Base-by-base conservation (phyloP, 2,113 vertebrate genomes). In the Globicephala melas region DNA sequence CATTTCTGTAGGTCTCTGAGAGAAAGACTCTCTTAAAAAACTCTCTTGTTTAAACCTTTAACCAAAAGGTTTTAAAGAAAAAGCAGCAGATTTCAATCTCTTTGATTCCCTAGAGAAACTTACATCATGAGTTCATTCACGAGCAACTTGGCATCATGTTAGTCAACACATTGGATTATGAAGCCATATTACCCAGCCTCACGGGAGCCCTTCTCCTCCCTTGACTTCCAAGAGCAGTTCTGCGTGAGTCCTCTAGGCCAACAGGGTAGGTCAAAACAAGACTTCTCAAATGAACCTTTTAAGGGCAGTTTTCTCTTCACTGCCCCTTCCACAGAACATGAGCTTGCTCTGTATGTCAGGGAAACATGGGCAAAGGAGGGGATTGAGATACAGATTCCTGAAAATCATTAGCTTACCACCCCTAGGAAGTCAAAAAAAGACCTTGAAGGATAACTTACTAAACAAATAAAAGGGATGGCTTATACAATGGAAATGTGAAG, bases 351-450 rank as follows among this genome's bases (percentile, higher is more conserved):
- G 28, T 12, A 3, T 23, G 2, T 38, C 36, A 33, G 25, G 65
- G 20, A 85, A 96, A 67, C 3, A 25, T 12, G 63, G 36, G 36
- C 73, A 26, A 44, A 55, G 8, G 6, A 67, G 38, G 53, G 10
- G 5, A 38, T 1, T 47, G 81, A 17, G 33, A 70, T 47, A 58
- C 1, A 28, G 36, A 14, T 60, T 41, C n/a, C 47, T n/a, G 90
- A 82, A 88, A 70, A 31, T 41, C 15, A 10, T 79, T 44, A 36
- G 41, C 53, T 81, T 63, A 5, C 17, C 50, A 31, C 33, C 36
- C 38, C 68, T 88, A n/a, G 79, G 33, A 77, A 86, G 18, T 70
- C 82, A 82, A 83, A 95, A 55, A 62, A 18, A 36, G 31, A 82
- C 41, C 31, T 47, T 25, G 41, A 87, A 77, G 18, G 26, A 60